Base-by-base conservation (phyloP, 2,113 vertebrate species). In the Cyanocitta stelleri region DNA sequence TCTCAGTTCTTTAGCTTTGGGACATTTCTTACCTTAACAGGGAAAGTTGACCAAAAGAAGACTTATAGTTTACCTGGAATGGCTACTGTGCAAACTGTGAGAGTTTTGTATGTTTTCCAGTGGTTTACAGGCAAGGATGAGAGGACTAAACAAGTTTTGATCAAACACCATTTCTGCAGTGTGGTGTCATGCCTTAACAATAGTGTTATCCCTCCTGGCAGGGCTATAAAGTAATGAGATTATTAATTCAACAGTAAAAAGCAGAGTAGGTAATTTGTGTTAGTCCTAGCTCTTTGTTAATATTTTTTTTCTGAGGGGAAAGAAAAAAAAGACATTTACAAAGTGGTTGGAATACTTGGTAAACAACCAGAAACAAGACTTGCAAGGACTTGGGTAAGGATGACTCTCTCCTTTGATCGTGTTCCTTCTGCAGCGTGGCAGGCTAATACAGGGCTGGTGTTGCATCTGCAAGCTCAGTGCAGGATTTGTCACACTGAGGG, bases 401-500 rank as follows among this genome's bases (percentile, higher is more conserved):
- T 79, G 74, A 90, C 30, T 81, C 51, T 85, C 63, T 71, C 71
- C 78, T 89, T 96, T 96, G 80, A 87, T 95, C 61, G 78, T 51
- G 51, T 22, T 86, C 63, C 24, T 63, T 49, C 87, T 4, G 2
- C 48, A 67, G 82, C 15, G 0, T 11, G 30, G 19, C 77, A 74
- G 46, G 27, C 18, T 61, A 24, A 52, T 20, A 4, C n/a, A 27
- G 9, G 48, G 71, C 72, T 56, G 48, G 22, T 30, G 54, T 72
- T 48, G 27, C 8, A 1, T 51, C 76, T 49, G 41, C 81, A 54
- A 77, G 59, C 59, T 69, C 84, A 16, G 18, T 20, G 19, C 5
- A 2, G 44, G 55, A 22, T 22, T 62, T 17, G 1, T 63, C 4
- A 12, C 7, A 10, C 23, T 1, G 5, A 30, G 5, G 27, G 79